Evolutionary conservation across 2,113 vertebrate genomes (phyloP), one percentile per base, ranked within the genome.

Genomic region (Miniopterus natalensis): DNA sequence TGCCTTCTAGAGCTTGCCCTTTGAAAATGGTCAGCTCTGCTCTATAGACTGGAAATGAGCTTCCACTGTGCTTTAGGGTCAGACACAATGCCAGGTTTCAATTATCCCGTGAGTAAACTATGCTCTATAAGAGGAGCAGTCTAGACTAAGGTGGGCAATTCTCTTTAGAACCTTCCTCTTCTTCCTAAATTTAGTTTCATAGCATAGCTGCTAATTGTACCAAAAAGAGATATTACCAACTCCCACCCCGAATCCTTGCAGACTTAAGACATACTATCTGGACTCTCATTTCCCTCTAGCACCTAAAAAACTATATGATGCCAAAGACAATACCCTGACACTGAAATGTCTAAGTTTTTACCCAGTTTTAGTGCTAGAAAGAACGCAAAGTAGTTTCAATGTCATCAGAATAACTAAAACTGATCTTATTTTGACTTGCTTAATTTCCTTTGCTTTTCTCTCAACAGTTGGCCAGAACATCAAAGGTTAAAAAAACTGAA

Each of bases 151-250:
- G 8, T n/a, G 15, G 36, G 14, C 1, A 49, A 25, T 42, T 63
- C 6, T 65, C 53, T 61, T 90, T 89, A 77, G 18, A 94, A 20
- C 2, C 40, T 10, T 42, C 29, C 29, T 87, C 25, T 85, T 86
- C 40, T 90, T 84, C 51, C 45, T 59, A 78, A 83, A 21, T 90
- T 95, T 70, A 84, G 25, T 71, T 94, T 78, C 61, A 75, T 23
- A 77, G 25, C 70, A 2, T 57, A 27, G 11, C 17, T 75, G 51
- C 66, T 90, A 68, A 95, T 2, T 55, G 15, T n/a, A 57, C 42
- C 40, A 57, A 51, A 84, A 96, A 51, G 61, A 45, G 10, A 88
- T 6, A 31, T 65, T 74, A 36, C 13, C 75, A 61, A 20, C 29
- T 92, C n/a, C 53, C 66, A 13, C 13, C 12, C 20, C 23, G 25